Evolutionary conservation across 2,888 invertebrate species (phyloP), one percentile per base, ranked within the genome.

Genomic region (Drosophila crucigera): DNA sequence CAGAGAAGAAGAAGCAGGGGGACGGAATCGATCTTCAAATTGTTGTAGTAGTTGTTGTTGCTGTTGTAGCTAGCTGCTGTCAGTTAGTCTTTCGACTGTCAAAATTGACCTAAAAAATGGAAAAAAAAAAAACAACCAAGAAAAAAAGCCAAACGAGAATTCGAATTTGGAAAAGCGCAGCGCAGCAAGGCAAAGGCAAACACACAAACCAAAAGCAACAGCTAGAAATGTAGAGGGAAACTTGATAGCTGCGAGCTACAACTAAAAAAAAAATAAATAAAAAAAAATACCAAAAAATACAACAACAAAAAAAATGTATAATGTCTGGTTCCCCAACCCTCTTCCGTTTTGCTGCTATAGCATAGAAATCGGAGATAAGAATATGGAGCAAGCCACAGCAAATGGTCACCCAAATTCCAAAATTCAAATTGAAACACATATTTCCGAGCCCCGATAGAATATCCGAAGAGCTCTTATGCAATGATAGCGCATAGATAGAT

Each of bases 101-200:
- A 85, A 82, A 85, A 80, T 76, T 85, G 84, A 85, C 84, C 84
- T 71, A 85, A 89, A 85, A 85, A 84, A 73, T 68, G 31, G 72
- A 64, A 50, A 76, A 30, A 39, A n/a, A 55, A 64, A 76, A 60
- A 43, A 55, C 53, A 73, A 85, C 69, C 39, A 71, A 76, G 68
- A 77, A 37, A n/a, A 14, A 54, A 76, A 63, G 50, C 55, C 53
- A 78, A 83, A 76, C 43, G 53, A 76, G 47, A 71, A 77, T 56
- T 68, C 58, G 66, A 83, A 72, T 80, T 69, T 56, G 66, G 67
- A 70, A 79, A 80, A 81, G 67, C 82, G 82, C 72, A 81, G 67
- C 82, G 82, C 72, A 79, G 58, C 68, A 55, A 49, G 66, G 49
- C 33, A 14, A 31, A 37, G 50, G 39, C 47, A 43, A 67, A 41